phyloP scores from a whole-genome alignment of 30 jellyfish, hydroid and myxozoan genomes.

The Turritopsis dohrnii region DNA sequence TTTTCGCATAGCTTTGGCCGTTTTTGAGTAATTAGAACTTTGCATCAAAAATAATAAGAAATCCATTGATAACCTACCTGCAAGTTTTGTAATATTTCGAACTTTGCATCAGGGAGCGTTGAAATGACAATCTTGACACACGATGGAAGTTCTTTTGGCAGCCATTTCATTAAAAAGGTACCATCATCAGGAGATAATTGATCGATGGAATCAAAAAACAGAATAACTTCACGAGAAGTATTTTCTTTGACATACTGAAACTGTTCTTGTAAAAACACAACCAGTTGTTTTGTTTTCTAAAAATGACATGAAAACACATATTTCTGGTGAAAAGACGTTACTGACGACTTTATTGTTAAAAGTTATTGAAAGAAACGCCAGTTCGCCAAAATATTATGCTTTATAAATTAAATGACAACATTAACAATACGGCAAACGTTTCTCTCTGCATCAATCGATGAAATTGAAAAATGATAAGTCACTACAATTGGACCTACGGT shows the following conservation, averaged over 20 bases:
- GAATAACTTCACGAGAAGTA: background rate
- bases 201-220: constrained; percentile 71
- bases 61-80: too few species aligned
- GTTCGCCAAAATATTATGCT: too few species aligned
- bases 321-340: too few species aligned
- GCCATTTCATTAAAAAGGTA: constrained; percentile 63
- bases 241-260: constrained; percentile 16
- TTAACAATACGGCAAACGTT: too few species aligned
- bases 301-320: background rate
- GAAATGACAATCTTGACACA: constrained; percentile 49
- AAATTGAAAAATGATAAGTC: too few species aligned
- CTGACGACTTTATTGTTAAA: too few species aligned
- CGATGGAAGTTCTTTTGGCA: constrained; percentile 47
- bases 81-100: constrained; percentile 41
- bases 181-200: constrained; percentile 73
- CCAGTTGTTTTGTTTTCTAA: constrained; percentile 57
- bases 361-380: too few species aligned
- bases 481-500: background rate
- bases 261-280: constrained; percentile 39
- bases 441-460: too few species aligned
- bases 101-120: constrained; percentile 67
- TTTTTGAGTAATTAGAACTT: too few species aligned
- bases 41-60: too few species aligned
- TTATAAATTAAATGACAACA: too few species aligned
- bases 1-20: too few species aligned